These are phyloP conservation scores for Aplysia californica DNA, from an alignment of 1,140 invertebrate species.

Conservation along the genomic window DNA sequence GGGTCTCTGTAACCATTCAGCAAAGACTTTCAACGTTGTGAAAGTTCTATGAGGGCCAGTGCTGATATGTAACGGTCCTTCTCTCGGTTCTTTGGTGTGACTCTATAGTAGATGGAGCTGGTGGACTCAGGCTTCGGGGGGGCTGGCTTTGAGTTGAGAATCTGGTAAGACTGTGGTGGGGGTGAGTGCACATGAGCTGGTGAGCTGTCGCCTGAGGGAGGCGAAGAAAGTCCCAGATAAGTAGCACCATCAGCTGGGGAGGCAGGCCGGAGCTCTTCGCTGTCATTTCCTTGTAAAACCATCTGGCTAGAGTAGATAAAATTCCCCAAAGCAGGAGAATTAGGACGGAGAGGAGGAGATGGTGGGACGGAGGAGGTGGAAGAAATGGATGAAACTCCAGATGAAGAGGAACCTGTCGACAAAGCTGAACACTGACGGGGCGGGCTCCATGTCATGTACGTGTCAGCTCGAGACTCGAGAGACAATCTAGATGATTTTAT, in stretches of 20 bases:
- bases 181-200: too few species aligned
- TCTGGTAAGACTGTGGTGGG: not conserved
- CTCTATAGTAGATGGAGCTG: constrained; percentile 10
- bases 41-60: constrained; percentile 77
- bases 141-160: not conserved
- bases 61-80: constrained; percentile 74
- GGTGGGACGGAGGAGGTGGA: not conserved
- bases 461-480: too few species aligned
- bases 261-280: not conserved
- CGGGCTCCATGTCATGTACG: not conserved
- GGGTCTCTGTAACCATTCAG: too few species aligned
- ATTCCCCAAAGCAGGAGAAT: not conserved
- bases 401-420: constrained; percentile 18
- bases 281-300: constrained; percentile 22
- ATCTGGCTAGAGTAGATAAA: constrained; percentile 18
- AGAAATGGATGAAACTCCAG: constrained; percentile 3
- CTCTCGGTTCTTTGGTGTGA: constrained; percentile 25
- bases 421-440: constrained; percentile 13
- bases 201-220: too few species aligned
- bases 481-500: too few species aligned
- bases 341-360: not conserved
- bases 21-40: too few species aligned
- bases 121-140: not conserved
- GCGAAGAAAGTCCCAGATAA: not conserved
- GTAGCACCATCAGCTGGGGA: not conserved